Evolutionary conservation across 2,888 invertebrate species (phyloP), one percentile per base, ranked within the genome.

Genomic region (Poecilobothrus nobilitatus): DNA sequence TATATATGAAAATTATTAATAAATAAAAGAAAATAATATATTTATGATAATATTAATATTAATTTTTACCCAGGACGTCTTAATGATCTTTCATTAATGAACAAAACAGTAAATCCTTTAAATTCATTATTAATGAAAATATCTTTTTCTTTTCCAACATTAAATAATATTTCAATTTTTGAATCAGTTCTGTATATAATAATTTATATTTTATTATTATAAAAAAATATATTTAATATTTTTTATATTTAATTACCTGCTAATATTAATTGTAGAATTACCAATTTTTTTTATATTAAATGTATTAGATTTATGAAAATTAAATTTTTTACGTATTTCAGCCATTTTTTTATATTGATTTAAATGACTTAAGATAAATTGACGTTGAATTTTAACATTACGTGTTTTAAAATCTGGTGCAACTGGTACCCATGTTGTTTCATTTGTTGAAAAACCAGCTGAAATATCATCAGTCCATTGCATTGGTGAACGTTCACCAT

Each of bases 361-460:
- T 70, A 83, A 84, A 71, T 88, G 84, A 65, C 88, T 88, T 4
- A 82, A 79, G 0, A 71, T 69, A 4, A 83, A 81, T 0, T 75
- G 75, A 64, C 84, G 84, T 74, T 89, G 86, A 0, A 78, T 82
- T 63, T 79, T 83, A 44, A 87, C 83, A 78, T 91, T 91, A 12
- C 86, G 77, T 10, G 80, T 82, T 71, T 73, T 74, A 75, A 86
- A 90, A 75, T 90, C 87, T 0, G 84, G 77, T 70, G 88, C 84
- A 0, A 91, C 84, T 0, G 90, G 90, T 9, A 91, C 76, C 91
- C 91, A 91, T 0, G 90, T 86, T 0, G 75, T 76, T 0, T 77
- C 78, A 3, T 76, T 82, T 0, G 87, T 82, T 0, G 89, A 86
- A 76, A 91, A 91, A 0, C 88, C 89, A 1, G 84, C 84, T 70